Percentiles rank a stretch among this genome's conserved stretches.
These are phyloP conservation scores for Galerucella calmariensis DNA, from an alignment of 2,888 invertebrate genomes.

Conservation along the genomic window DNA sequence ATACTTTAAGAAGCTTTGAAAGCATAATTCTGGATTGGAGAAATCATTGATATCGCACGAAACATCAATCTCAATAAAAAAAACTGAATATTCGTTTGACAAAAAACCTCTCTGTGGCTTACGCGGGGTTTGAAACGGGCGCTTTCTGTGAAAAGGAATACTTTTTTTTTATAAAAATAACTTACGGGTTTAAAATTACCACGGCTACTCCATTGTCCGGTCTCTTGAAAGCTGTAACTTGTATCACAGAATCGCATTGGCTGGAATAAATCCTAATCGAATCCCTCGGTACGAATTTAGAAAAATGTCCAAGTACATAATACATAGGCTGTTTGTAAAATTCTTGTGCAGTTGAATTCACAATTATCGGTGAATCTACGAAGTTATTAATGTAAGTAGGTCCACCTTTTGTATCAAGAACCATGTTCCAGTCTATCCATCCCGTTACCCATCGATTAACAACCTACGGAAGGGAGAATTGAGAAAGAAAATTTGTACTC, in stretches of 20 bases:
- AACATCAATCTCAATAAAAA: too few species aligned
- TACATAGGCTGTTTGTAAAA: slow-evolving; percentile 92
- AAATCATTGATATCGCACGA: too few species aligned
- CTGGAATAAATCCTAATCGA: slow-evolving; percentile 65
- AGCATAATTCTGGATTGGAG: too few species aligned
- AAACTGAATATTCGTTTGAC: too few species aligned
- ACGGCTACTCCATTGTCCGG: slow-evolving; percentile 66
- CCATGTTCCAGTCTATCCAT: slow-evolving; percentile 94
- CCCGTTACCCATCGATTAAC: slow-evolving; percentile 81
- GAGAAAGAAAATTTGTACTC: too few species aligned
- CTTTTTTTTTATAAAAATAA: neutral
- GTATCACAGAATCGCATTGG: slow-evolving; percentile 58
- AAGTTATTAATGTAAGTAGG: slow-evolving; percentile 84
- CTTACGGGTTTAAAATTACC: slow-evolving; percentile 70
- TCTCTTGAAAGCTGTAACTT: slow-evolving; percentile 67
- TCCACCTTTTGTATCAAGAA: slow-evolving; percentile 78
- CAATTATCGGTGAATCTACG: slow-evolving; percentile 84
- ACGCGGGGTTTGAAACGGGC: too few species aligned
- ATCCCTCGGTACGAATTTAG: slow-evolving; percentile 72
- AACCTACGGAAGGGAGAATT: slow-evolving; percentile 66
- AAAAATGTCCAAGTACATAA: slow-evolving; percentile 85
- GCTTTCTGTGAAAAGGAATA: too few species aligned
- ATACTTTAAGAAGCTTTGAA: too few species aligned
- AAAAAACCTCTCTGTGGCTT: too few species aligned
- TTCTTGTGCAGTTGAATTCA: slow-evolving; percentile 71